Evolutionary conservation across 2,113 vertebrate species (phyloP).

Genomic region (Epinephelus moara): DNA sequence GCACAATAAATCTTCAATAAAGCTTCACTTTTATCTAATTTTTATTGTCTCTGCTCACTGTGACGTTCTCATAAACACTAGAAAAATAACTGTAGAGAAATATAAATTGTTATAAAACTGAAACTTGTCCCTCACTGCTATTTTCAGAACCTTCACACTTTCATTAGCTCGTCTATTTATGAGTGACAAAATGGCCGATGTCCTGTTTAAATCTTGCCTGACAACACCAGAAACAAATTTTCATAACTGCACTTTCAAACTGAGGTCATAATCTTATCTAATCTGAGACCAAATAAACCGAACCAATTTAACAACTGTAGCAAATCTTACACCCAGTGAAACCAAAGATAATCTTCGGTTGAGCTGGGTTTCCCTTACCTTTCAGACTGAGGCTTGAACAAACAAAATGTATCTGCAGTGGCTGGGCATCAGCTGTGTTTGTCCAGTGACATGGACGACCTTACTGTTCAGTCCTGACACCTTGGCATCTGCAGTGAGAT

Average conservation of each 20-base stretch:
- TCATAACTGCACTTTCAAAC: background rate
- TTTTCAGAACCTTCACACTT: background rate
- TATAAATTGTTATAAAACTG: background rate
- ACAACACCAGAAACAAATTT: background rate
- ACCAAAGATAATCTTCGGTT: background rate
- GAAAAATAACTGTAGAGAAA: background rate
- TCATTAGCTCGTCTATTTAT: background rate
- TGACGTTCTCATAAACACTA: background rate
- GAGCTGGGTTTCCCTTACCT: conserved; percentile 25
- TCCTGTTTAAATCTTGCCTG: background rate
- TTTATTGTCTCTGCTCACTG: background rate
- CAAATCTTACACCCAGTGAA: background rate
- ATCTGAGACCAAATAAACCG: background rate
- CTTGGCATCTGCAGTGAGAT: background rate
- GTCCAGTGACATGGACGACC: conserved; percentile 6
- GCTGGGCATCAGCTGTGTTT: conserved; percentile 47
- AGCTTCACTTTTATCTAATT: background rate
- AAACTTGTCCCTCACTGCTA: background rate
- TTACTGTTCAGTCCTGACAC: conserved; percentile 45
- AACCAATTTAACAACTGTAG: background rate
- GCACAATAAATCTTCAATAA: too few species aligned
- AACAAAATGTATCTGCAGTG: conserved; percentile 11
- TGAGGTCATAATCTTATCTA: background rate
- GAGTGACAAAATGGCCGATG: background rate
- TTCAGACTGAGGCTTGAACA: background rate